Evolutionary conservation across 2,888 invertebrate species (phyloP), one percentile per base, ranked within the genome.

Genomic region (Eupeodes latifasciatus): DNA sequence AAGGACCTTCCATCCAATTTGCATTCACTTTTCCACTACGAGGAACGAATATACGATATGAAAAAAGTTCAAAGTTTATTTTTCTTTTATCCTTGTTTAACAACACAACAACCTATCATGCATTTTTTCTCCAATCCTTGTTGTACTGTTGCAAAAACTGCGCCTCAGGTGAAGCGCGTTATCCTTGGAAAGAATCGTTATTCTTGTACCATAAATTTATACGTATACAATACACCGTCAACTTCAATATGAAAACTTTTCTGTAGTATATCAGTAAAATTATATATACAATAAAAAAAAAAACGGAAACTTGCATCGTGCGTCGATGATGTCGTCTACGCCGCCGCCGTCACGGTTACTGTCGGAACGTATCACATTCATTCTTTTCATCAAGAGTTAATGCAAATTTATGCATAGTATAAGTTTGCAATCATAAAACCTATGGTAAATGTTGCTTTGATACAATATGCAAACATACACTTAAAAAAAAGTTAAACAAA

Each of bases 391-490:
- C 64, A 80, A 55, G 66, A 76, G 83, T 80, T 76, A 76, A 87
- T 84, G 84, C 72, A 87, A 87, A 87, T 84, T 84, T 87, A 87
- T 87, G 87, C 84, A 87, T 83, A 84, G 80, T 84, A 76, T 67
- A 87, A 87, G 87, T 84, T 87, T 78, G 47, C 72, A 69, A 74
- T 81, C 81, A 71, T 82, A 81, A 82, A 86, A 69, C 81, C 69
- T 67, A 66, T 61, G 66, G 67, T 61, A 69, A 74, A 81, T 72
- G 72, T 74, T 80, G 69, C 80, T 71, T 80, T 81, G 61, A 64
- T 51, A 59, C 27, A 59, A 40, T 59, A 75, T 75, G 64, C 55
- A 34, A 69, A 51, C 57, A 71, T 40, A 81, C n/a, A 59, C 27
- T 47, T 57, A 72, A 66, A 7, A 34, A 9, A 53, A 12, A 34